Evolutionary conservation across 2,113 vertebrate species (phyloP).

Genomic region (Dendropsophus ebraccatus): DNA sequence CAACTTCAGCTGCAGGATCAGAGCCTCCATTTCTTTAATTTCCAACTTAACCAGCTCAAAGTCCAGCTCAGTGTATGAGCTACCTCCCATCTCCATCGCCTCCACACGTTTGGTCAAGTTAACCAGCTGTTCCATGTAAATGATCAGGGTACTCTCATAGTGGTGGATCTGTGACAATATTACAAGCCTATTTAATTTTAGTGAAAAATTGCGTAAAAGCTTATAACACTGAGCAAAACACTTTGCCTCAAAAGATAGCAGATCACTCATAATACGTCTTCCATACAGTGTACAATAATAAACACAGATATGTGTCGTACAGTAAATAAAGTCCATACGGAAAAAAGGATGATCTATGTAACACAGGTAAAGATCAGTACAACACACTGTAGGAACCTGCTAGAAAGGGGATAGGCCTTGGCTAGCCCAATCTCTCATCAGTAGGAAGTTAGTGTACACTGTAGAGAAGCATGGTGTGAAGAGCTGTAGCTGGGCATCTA

Average conservation of each 20-base stretch:
- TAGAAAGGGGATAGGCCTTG: too few species aligned
- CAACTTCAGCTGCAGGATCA: conserved; percentile 70
- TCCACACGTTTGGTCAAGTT: conserved; percentile 77
- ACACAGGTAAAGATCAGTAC: background rate
- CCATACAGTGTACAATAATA: too few species aligned
- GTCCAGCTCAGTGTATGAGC: conserved; percentile 68
- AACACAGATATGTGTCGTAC: too few species aligned
- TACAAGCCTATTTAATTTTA: background rate
- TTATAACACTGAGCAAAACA: background rate
- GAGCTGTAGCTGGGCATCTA: too few species aligned
- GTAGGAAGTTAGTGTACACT: too few species aligned
- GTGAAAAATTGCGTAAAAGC: background rate
- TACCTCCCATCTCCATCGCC: conserved; percentile 72
- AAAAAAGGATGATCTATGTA: background rate
- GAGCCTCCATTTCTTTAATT: conserved; percentile 61
- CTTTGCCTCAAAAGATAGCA: background rate
- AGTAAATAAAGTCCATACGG: background rate
- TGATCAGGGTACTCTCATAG: background rate
- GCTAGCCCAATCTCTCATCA: too few species aligned
- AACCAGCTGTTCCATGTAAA: conserved; percentile 66
- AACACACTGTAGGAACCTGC: too few species aligned
- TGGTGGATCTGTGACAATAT: background rate
- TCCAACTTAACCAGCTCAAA: conserved; percentile 61
- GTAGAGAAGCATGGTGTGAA: too few species aligned
- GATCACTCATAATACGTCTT: background rate